phyloP scores from a whole-genome alignment of 1,140 invertebrate species.

The Zaprionus nigranus region DNA sequence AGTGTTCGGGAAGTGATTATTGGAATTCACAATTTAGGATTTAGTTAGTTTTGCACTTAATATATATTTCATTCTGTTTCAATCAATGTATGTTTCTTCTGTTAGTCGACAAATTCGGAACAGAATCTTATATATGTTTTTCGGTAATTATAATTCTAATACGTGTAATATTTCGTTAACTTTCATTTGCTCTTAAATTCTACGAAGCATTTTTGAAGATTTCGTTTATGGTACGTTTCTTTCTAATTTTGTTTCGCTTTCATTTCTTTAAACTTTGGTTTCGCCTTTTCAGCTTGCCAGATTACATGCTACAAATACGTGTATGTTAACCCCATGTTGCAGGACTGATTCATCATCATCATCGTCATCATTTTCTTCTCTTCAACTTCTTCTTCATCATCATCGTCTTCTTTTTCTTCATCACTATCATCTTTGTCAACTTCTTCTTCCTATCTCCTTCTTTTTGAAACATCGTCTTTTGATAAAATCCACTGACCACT shows the following conservation, averaged over 20 bases:
- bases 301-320: slow-evolving; percentile 74
- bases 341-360: slow-evolving; percentile 68
- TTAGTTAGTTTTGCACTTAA: not conserved
- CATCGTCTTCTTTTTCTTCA: slow-evolving; percentile 22
- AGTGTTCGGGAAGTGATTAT: not conserved
- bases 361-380: slow-evolving; percentile 4
- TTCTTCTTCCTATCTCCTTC: not conserved
- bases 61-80: not conserved
- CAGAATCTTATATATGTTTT: not conserved
- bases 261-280: not conserved
- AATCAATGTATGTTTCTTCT: not conserved
- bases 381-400: slow-evolving; percentile 37
- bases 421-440: slow-evolving; percentile 6
- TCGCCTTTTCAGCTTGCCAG: slow-evolving; percentile 36
- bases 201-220: slow-evolving; percentile 68
- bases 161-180: slow-evolving; percentile 78
- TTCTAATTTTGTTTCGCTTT: slow-evolving; percentile 34
- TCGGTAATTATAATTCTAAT: slow-evolving; percentile 59
- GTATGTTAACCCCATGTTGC: slow-evolving; percentile 80
- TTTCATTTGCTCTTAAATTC: slow-evolving; percentile 77
- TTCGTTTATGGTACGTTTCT: slow-evolving; percentile 47
- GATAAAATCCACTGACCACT: slow-evolving; percentile 44
- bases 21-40: slow-evolving; percentile 1
- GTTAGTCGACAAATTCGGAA: not conserved
- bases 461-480: slow-evolving; percentile 35